These are phyloP conservation scores for Rhopalosiphum padi DNA, from an alignment of 1,140 invertebrate genomes.

Conservation along the genomic window DNA sequence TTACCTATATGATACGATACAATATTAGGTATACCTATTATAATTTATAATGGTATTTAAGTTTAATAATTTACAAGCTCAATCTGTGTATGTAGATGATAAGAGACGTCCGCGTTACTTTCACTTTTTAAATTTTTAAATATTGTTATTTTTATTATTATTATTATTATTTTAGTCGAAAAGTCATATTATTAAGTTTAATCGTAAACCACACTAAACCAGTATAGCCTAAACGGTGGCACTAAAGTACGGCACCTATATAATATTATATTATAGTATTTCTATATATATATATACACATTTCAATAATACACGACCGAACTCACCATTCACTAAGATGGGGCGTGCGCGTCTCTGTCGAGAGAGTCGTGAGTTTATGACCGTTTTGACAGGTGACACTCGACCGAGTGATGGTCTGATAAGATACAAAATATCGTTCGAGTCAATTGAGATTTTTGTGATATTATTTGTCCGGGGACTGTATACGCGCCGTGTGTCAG, in stretches of 20 bases:
- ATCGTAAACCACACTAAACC: neutral
- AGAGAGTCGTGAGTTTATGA: neutral
- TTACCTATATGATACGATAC: constrained; percentile 22
- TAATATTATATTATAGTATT: neutral
- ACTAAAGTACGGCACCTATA: neutral
- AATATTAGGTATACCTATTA: neutral
- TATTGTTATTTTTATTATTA: neutral
- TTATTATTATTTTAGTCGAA: neutral
- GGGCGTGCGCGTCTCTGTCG: neutral
- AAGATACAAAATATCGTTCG: neutral
- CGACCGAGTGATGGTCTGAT: neutral
- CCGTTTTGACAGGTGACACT: neutral
- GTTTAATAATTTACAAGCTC: neutral
- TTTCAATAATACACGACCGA: neutral
- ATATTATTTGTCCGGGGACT: neutral
- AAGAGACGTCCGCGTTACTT: neutral
- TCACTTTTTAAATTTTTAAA: constrained; percentile 8
- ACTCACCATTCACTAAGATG: neutral
- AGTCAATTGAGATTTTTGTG: neutral
- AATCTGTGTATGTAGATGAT: neutral
- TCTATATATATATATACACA: neutral
- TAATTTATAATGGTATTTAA: neutral
- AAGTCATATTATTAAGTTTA: neutral
- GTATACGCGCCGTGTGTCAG: neutral
- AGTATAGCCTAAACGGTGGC: constrained; percentile 3